Conservation (phyloP, 2,888 invertebrate genomes). For the Drosophila bunnanda region DNA sequence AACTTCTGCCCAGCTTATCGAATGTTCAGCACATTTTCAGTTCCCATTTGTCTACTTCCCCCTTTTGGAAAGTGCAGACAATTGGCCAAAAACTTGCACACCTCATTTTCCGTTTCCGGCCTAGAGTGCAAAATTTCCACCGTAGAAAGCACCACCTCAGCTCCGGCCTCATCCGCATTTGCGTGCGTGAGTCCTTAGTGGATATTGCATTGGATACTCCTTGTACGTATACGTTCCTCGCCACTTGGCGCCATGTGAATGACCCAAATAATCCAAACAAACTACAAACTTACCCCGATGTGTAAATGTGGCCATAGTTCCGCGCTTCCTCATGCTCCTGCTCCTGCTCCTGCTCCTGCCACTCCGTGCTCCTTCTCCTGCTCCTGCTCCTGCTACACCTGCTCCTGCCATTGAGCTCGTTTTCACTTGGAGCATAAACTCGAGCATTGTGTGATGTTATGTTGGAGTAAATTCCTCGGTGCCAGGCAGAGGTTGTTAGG, state of each 20-base stretch:
- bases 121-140: conserved; percentile 29
- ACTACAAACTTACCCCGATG: conserved; percentile 60
- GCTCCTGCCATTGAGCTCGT: conserved; percentile 80
- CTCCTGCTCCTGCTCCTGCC: conserved; percentile 48
- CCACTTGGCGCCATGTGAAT: conserved; percentile 81
- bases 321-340: conserved; percentile 18
- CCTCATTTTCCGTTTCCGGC: conserved; percentile 73
- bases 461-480: conserved; percentile 80
- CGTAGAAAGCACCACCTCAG: conserved; percentile 31
- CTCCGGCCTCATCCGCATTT: conserved; percentile 30
- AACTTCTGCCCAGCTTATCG: conserved; percentile 35
- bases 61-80: conserved; percentile 18
- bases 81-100: conserved; percentile 56
- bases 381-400: conserved; percentile 20
- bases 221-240: conserved; percentile 25
- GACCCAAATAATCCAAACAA: conserved; percentile 83
- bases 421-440: conserved; percentile 76
- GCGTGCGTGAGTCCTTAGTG: conserved; percentile 63
- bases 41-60: conserved; percentile 23
- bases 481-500: conserved; percentile 50
- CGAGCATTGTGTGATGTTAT: conserved; percentile 74
- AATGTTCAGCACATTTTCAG: conserved; percentile 23
- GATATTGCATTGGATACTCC: conserved; percentile 55
- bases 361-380: conserved; percentile 66
- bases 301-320: conserved; percentile 37